These are phyloP conservation scores for Virgularia gustaviana DNA, from an alignment of 92 coral and sea anemone species.

Conservation along the genomic window DNA sequence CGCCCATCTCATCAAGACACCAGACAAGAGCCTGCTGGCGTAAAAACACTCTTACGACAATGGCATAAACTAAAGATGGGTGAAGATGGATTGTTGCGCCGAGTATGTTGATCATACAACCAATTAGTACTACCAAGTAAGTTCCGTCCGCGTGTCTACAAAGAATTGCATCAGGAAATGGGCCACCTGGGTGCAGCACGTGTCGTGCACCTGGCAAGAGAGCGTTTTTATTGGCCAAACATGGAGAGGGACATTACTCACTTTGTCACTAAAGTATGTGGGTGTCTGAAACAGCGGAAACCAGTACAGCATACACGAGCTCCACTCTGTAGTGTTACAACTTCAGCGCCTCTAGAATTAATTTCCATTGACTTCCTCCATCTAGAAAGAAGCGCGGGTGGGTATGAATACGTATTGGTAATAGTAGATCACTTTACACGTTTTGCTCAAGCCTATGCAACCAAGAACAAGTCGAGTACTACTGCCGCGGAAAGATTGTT, in stretches of 20 bases:
- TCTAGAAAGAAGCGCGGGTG: slow-evolving; percentile 49
- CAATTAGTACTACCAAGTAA: slow-evolving; percentile 43
- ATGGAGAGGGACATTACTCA: slow-evolving; percentile 55
- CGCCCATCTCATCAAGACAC: slow-evolving; percentile 34
- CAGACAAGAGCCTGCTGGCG: slow-evolving; percentile 39
- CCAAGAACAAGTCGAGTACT: slow-evolving; percentile 49
- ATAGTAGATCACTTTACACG: slow-evolving; percentile 53
- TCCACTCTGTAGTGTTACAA: slow-evolving; percentile 40
- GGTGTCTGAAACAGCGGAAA: slow-evolving; percentile 46
- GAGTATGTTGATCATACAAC: slow-evolving; percentile 12
- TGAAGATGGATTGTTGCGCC: slow-evolving; percentile 22
- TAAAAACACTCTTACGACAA: slow-evolving; percentile 37
- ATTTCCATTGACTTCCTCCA: slow-evolving; percentile 45
- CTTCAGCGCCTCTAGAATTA: slow-evolving; percentile 53
- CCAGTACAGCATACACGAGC: slow-evolving; percentile 34
- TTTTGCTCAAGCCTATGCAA: slow-evolving; percentile 55
- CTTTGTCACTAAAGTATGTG: slow-evolving; percentile 45
- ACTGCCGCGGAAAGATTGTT: slow-evolving; percentile 54
- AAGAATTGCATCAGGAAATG: slow-evolving; percentile 52
- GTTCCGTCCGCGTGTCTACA: slow-evolving; percentile 24
- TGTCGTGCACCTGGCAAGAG: slow-evolving; percentile 41
- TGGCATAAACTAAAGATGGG: slow-evolving; percentile 40
- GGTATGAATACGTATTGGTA: slow-evolving; percentile 49
- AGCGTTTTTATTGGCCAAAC: slow-evolving; percentile 56
- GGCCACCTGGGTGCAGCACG: slow-evolving; percentile 54